Base-by-base conservation (phyloP, 1,140 invertebrate genomes). In the Adelges cooleyi region DNA sequence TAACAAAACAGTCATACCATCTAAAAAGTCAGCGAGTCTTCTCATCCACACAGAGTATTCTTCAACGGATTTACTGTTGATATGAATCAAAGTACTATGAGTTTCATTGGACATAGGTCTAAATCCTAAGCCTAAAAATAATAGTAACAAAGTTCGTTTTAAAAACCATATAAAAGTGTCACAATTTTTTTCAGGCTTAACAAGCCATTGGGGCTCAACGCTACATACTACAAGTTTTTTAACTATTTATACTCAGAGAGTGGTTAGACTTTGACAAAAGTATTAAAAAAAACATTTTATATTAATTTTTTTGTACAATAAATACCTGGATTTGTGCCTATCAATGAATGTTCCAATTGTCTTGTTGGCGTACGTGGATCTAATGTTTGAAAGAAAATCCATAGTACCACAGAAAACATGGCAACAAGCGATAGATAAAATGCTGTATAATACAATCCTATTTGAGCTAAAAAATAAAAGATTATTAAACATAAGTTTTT, bases 61-160 rank as follows among this genome's bases (percentile, higher is more conserved):
- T 66, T 83, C 80, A 53, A 80, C 78, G 59, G 87, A 81, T 6
- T 83, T 85, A 44, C 83, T 85, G 71, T 84, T 88, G 77, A 93
- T 95, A 86, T 90, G 92, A 73, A 98, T 92, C 48, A 97, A 81
- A 20, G 92, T 95, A 75, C 90, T 94, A 69, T 92, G 87, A 49
- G 93, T 86, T 74, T 94, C 90, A 20, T 81, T 80, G 8, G 93
- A 92, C 76, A 87, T 82, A 11, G 94, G 93, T 65, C 92, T 80
- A 76, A 95, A 97, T 67, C 92, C 93, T 52, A 96, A 79, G 67
- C 89, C 87, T 88, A 67, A n/a, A 76, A 72, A n/a, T 66, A 42
- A 68, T 46, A 59, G n/a, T n/a, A n/a, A n/a, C n/a, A n/a, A n/a
- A n/a, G n/a, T n/a, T n/a, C n/a, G n/a, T n/a, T n/a, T n/a, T n/a